Conservation (phyloP, 2,888 invertebrate genomes). For the Archaeoteleia sp. region DNA sequence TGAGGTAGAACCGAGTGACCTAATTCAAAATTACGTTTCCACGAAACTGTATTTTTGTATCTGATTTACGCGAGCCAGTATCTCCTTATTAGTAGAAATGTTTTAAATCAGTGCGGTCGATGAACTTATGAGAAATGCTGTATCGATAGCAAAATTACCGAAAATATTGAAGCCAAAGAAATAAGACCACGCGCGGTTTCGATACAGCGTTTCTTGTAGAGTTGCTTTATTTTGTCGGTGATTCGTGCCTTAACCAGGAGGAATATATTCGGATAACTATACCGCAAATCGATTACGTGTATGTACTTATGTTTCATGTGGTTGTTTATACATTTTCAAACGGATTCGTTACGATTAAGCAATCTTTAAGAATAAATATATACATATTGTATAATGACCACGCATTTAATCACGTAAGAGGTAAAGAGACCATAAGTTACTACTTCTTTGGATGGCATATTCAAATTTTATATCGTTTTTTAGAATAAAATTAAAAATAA, state of each 20-base stretch:
- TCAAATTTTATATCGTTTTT: too few species aligned
- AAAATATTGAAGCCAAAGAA: conserved; percentile 44
- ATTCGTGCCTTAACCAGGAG: conserved; percentile 27
- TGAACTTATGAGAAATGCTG: conserved; percentile 16
- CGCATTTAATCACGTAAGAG: conserved; percentile 22
- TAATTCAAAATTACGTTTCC: too few species aligned
- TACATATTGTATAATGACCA: conserved; percentile 40
- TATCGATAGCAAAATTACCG: conserved; percentile 13
- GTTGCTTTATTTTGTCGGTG: conserved; percentile 25
- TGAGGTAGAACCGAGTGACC: neutral
- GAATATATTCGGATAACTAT: conserved; percentile 27
- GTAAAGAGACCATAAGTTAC: conserved; percentile 12
- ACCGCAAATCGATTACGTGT: too few species aligned
- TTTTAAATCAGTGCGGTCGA: conserved; percentile 22
- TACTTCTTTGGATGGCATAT: too few species aligned
- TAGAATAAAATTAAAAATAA: too few species aligned
- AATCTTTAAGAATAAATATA: conserved; percentile 30
- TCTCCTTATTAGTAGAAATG: conserved; percentile 17
- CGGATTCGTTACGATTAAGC: conserved; percentile 23
- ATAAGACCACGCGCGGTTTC: conserved; percentile 30
- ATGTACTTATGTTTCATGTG: conserved; percentile 36
- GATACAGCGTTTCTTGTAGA: conserved; percentile 27
- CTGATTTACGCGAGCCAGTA: conserved; percentile 14
- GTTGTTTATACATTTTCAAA: conserved; percentile 22
- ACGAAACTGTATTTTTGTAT: conserved; percentile 29